Evolutionary conservation across 2,888 invertebrate species (phyloP), one percentile per base, ranked within the genome.

Genomic region (Amiota communis): DNA sequence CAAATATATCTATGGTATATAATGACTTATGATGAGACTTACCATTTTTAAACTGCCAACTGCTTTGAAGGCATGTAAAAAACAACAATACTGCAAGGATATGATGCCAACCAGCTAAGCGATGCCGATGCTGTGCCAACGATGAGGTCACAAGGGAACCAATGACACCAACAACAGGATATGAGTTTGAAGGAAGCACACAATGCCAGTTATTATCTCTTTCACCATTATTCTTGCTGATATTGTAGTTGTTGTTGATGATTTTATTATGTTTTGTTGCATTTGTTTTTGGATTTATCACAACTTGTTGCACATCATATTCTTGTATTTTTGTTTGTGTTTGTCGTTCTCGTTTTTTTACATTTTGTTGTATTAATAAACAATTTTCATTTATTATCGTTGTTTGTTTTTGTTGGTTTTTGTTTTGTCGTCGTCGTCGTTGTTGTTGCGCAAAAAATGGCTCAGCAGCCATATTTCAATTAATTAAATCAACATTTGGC

Each of bases 41-140:
- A 83, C 83, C 84, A 77, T 84, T 84, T 77, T 82, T 84, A 65
- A 79, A 81, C 63, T 83, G 84, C 74, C 72, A 78, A 77, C 78
- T 79, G 72, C 69, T 74, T 61, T 77, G 72, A 63, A 83, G 77
- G 74, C 81, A 78, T 49, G 74, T 79, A 76, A 76, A 78, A 17
- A 82, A 74, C 65, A 81, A 65, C 47, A 82, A 72, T 70, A 84
- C 56, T 17, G 17, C 8, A 47, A 65, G 48, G n/a, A 59, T 20
- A 59, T 59, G 8, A 20, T 59, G 15, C 59, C 59, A 59, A n/a
- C n/a, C n/a, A 11, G 15, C 36, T 6, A 36, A 36, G 11, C n/a
- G 23, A 17, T 59, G 9, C 11, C n/a, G 23, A 17, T 59, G 9
- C 11, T 8, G 23, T 59, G 59, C 59, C 59, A 15, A 11, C 11